Evolutionary conservation across 1,140 invertebrate genomes (phyloP), one percentile per base, ranked within the genome.

Genomic region (Streblospio benedicti): DNA sequence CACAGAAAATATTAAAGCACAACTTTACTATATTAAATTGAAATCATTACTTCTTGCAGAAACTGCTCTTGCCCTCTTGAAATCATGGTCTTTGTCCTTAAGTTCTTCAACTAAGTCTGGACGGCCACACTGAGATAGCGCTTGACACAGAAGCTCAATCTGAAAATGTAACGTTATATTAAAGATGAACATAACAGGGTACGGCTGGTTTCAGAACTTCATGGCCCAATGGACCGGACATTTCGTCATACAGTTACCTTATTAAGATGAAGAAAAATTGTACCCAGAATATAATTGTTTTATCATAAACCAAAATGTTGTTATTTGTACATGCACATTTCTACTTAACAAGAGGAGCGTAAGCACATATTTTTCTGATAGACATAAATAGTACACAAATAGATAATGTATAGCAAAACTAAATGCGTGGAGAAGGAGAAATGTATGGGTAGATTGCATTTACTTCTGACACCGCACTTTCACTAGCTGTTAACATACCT

Each of bases 21-120:
- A n/a, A n/a, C n/a, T n/a, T n/a, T n/a, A n/a, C n/a, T n/a, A n/a
- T n/a, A n/a, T n/a, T n/a, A n/a, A n/a, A n/a, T n/a, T n/a, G n/a
- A n/a, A n/a, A n/a, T n/a, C n/a, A n/a, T n/a, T n/a, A n/a, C n/a
- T n/a, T n/a, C n/a, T n/a, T n/a, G n/a, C n/a, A n/a, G n/a, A n/a
- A n/a, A n/a, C n/a, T n/a, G n/a, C n/a, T n/a, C n/a, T n/a, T n/a
- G n/a, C n/a, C n/a, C n/a, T n/a, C n/a, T n/a, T n/a, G n/a, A n/a
- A n/a, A n/a, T n/a, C n/a, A n/a, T n/a, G n/a, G n/a, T 72, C 70
- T 52, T 65, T 58, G 44, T 69, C 69, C 50, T 57, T 38, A 0
- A 72, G 56, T 52, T 69, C 68, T 33, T 65, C 62, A 0, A 67
- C 67, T 4, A 75, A 58, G 45, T 75, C 73, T 3, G 61, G 33